Evolutionary conservation across 2,888 invertebrate genomes (phyloP), one percentile per base, ranked within the genome.

Genomic region (Drosophila helvetica): DNA sequence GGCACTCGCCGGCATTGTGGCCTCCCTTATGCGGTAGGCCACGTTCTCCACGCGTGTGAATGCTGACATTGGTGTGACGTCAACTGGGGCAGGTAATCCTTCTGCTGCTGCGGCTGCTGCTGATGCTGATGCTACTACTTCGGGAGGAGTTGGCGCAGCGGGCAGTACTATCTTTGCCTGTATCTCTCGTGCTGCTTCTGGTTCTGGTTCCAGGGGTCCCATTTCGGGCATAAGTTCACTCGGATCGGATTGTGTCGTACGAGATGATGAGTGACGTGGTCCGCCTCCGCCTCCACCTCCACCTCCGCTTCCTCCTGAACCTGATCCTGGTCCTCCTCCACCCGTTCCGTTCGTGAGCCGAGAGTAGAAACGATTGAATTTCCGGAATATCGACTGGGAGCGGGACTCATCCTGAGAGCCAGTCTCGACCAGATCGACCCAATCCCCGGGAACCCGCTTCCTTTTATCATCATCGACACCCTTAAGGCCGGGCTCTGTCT

Each of bases 21-120:
- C 15, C 8, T n/a, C 17, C 7, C 62, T 52, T 38, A 59, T 46
- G 9, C 78, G 71, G 58, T 64, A 82, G 2, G 89, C 92, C 3
- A 91, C 74, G 80, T 92, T 77, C 74, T 90, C 71, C 1, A 84
- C 55, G 64, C 51, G 59, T 2, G 46, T 61, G 0, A 38, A 15
- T 6, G 51, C 42, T 7, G 45, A 1, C 22, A 18, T 38, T 7
- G 30, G 30, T 1, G 27, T 7, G 3, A 15, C 7, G 18, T 17
- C 18, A 3, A 9, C 25, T 9, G 19, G 19, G n/a, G 45, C 3
- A 19, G 12, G 5, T n/a, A 22, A 1, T 3, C 19, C n/a, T 7
- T 46, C 3, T 19, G 22, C n/a, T n/a, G n/a, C n/a, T n/a, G n/a
- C n/a, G n/a, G n/a, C n/a, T n/a, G n/a, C n/a, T n/a, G n/a, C 22